Conservation (phyloP, 1,140 invertebrate genomes). For the Babylonia areolata region DNA sequence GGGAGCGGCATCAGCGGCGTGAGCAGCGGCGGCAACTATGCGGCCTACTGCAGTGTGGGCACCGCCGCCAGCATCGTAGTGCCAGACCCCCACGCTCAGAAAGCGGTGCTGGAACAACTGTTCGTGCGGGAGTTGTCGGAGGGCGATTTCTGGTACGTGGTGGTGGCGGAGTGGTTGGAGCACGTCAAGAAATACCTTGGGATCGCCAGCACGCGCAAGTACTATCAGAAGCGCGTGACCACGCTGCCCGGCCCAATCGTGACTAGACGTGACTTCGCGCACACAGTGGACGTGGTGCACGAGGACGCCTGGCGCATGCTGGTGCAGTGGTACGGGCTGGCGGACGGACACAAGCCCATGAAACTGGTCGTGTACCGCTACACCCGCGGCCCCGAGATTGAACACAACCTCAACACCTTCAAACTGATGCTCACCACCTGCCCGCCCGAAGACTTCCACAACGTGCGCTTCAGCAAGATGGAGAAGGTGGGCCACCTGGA, state of each 20-base stretch:
- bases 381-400: constrained; percentile 65
- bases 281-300: constrained; percentile 70
- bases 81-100: constrained; percentile 66
- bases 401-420: constrained; percentile 71
- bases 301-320: constrained; percentile 71
- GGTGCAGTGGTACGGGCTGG: constrained; percentile 70
- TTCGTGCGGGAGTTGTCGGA: constrained; percentile 65
- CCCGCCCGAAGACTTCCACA: constrained; percentile 68
- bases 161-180: constrained; percentile 72
- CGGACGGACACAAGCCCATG: constrained; percentile 69
- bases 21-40: background rate
- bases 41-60: background rate
- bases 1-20: constrained; percentile 1
- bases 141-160: constrained; percentile 72
- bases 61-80: constrained; percentile 44
- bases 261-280: constrained; percentile 67
- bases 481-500: constrained; percentile 72
- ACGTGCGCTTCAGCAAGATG: constrained; percentile 72
- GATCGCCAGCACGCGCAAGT: constrained; percentile 64
- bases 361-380: constrained; percentile 72
- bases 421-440: constrained; percentile 67
- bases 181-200: constrained; percentile 70
- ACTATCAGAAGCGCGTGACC: constrained; percentile 59
- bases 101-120: constrained; percentile 63
- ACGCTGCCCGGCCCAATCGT: constrained; percentile 68